Evolutionary conservation across 2,888 invertebrate species (phyloP).

Genomic region (Pachycephus smyrnensis): DNA sequence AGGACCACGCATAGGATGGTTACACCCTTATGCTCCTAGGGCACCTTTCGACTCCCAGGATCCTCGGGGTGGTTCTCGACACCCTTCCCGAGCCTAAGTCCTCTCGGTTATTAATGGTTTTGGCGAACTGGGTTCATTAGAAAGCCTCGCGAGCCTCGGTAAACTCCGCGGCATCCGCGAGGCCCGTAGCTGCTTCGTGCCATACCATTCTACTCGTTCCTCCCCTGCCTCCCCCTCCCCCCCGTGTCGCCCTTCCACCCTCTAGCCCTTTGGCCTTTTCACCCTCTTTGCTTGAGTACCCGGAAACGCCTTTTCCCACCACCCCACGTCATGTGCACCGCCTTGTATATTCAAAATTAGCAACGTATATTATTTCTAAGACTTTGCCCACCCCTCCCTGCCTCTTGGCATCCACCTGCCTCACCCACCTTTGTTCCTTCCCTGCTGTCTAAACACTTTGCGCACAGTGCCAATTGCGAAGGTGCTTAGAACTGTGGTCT

Average conservation of each 20-base stretch:
- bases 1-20: too few relatives aligned
- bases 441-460: too few relatives aligned
- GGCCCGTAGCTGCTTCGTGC: background rate
- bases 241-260: background rate
- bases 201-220: slow-evolving; percentile 15
- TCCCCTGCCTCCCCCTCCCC: background rate
- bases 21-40: background rate
- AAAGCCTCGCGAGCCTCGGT: slow-evolving; percentile 34
- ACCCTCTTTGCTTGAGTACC: slow-evolving; percentile 13
- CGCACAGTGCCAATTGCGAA: too few relatives aligned
- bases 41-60: background rate
- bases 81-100: slow-evolving; percentile 26
- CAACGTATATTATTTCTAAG: slow-evolving; percentile 36
- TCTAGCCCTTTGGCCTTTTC: slow-evolving; percentile 21
- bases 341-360: slow-evolving; percentile 34
- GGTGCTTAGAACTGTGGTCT: background rate
- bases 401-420: too few relatives aligned
- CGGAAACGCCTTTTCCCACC: too few relatives aligned
- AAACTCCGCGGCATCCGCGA: slow-evolving; percentile 27
- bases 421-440: too few relatives aligned
- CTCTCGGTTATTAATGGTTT: slow-evolving; percentile 62
- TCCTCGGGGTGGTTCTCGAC: slow-evolving; percentile 6
- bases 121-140: slow-evolving; percentile 62
- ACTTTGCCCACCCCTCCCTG: too few relatives aligned
- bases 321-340: slow-evolving; percentile 35